Conservation (phyloP, 1,140 invertebrate genomes). For the Stegodyphus dumicola region DNA sequence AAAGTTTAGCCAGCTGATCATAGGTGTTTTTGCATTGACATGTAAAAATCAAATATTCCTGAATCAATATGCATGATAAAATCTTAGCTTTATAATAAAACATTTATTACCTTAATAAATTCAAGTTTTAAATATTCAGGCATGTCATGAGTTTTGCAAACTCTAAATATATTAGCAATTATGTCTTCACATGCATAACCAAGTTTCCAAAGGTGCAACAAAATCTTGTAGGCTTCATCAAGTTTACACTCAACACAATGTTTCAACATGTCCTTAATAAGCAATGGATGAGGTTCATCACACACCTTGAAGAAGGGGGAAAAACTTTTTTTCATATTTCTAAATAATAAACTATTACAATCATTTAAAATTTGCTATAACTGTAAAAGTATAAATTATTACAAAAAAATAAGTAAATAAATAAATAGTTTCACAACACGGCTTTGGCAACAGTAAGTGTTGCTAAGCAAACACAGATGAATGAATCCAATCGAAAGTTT, state of each 20-base stretch:
- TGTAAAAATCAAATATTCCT: too few species aligned
- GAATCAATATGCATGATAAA: slow-evolving; percentile 26
- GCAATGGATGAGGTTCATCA: slow-evolving; percentile 97
- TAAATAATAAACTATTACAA: too few species aligned
- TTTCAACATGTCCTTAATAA: slow-evolving; percentile 92
- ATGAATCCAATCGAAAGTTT: too few species aligned
- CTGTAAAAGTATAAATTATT: too few species aligned
- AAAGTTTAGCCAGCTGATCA: too few species aligned
- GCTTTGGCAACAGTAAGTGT: too few species aligned
- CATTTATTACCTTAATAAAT: slow-evolving; percentile 80
- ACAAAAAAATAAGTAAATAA: too few species aligned
- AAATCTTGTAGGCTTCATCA: slow-evolving; percentile 86
- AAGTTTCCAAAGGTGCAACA: slow-evolving; percentile 88
- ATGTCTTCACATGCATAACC: slow-evolving; percentile 98
- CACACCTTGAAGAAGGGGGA: slow-evolving; percentile 77
- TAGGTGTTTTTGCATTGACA: too few species aligned
- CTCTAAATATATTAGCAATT: slow-evolving; percentile 92
- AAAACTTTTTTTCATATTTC: too few species aligned
- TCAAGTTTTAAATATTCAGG: slow-evolving; percentile 85
- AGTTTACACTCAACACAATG: slow-evolving; percentile 84
- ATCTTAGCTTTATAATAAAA: slow-evolving; percentile 30
- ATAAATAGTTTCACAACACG: too few species aligned
- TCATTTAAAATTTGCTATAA: too few species aligned
- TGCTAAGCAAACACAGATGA: too few species aligned
- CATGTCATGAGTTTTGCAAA: slow-evolving; percentile 87